These are phyloP conservation scores for Tetramorium bicarinatum DNA, from an alignment of 2,888 invertebrate species.

Conservation along the genomic window DNA sequence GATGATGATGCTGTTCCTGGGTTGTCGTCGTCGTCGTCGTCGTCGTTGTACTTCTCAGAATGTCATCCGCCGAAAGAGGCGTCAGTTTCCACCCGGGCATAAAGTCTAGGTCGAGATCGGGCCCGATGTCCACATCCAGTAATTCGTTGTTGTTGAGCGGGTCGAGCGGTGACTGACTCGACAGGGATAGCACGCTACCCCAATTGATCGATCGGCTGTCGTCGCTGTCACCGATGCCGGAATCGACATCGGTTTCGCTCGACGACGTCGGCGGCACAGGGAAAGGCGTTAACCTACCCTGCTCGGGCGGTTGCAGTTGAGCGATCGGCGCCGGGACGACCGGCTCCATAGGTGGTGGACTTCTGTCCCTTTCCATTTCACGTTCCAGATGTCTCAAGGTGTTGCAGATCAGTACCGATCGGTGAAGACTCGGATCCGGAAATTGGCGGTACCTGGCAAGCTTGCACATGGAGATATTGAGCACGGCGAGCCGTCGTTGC, in stretches of 20 bases:
- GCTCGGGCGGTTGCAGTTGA: constrained; percentile 85
- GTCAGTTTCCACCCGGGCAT: constrained; percentile 88
- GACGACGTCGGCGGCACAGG: constrained; percentile 86
- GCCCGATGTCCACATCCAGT: constrained; percentile 89
- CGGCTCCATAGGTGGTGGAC: constrained; percentile 85
- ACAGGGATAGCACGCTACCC: constrained; percentile 95
- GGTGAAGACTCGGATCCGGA: constrained; percentile 95
- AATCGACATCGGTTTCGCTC: constrained; percentile 91
- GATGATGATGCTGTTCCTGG: constrained; percentile 72
- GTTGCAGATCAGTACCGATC: constrained; percentile 97
- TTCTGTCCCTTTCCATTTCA: constrained; percentile 93
- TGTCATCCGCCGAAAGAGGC: constrained; percentile 87
- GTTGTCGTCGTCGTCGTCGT: constrained; percentile 64
- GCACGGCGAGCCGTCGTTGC: constrained; percentile 94
- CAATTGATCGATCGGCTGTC: constrained; percentile 94
- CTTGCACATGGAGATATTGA: constrained; percentile 97
- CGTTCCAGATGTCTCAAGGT: constrained; percentile 95
- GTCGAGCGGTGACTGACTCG: constrained; percentile 95
- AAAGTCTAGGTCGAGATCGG: constrained; percentile 89
- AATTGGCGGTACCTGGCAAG: constrained; percentile 95
- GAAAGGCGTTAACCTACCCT: constrained; percentile 85
- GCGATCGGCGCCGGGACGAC: constrained; percentile 84
- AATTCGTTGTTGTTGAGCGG: constrained; percentile 94
- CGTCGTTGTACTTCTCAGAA: constrained; percentile 85
- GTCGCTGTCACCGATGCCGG: constrained; percentile 91